phyloP scores from a whole-genome alignment of 2,113 vertebrate species.

The Grammomys dolichurus region DNA sequence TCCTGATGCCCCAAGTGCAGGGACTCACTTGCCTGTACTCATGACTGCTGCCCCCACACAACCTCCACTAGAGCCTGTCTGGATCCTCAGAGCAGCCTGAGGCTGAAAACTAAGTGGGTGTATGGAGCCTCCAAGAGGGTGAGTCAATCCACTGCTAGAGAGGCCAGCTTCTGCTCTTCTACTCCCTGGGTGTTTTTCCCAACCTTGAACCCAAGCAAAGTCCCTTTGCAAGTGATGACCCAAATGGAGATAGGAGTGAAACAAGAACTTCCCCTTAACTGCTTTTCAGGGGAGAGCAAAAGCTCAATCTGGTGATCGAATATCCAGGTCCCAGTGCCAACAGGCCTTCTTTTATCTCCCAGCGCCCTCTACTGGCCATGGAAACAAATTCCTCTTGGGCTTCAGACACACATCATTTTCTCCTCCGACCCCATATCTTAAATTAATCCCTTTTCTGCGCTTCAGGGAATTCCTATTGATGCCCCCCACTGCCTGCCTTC shows the following conservation, averaged over 20 bases:
- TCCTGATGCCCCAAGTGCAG: neutral
- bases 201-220: neutral
- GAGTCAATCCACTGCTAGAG: neutral
- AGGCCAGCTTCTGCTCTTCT: neutral
- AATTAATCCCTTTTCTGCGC: neutral
- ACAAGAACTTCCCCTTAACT: neutral
- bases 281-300: neutral
- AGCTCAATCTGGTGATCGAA: no score
- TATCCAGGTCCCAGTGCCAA: accelerated
- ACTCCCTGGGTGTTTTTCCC: neutral
- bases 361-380: slow-evolving; percentile 61
- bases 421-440: neutral
- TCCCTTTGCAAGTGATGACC: neutral
- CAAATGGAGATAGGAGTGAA: no score
- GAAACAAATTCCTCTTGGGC: neutral
- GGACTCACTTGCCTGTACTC: neutral
- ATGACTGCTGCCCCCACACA: neutral
- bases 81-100: neutral
- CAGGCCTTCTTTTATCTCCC: neutral
- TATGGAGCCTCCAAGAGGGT: neutral
- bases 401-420: neutral
- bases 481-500: neutral
- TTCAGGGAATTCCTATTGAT: neutral
- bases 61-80: neutral
- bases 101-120: neutral